phyloP scores from a whole-genome alignment of 2,113 vertebrate genomes.

The Paramisgurnus dabryanus region DNA sequence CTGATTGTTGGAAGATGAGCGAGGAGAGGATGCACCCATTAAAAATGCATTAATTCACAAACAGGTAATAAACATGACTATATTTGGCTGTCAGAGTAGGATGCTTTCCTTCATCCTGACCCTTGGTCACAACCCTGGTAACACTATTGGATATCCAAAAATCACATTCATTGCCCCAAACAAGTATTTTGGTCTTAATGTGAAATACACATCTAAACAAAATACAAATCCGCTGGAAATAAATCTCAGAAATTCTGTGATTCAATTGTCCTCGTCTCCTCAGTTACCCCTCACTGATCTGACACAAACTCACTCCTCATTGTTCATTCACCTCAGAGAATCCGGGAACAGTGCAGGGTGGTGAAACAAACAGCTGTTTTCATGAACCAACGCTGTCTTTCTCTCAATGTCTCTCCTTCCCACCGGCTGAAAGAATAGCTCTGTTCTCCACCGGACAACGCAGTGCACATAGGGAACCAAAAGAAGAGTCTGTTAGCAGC shows the following conservation, averaged over 20 bases:
- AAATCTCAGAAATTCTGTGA: not conserved
- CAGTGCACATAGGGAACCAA: slow-evolving; percentile 55
- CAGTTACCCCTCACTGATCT: not conserved
- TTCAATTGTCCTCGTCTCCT: not conserved
- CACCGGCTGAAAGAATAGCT: slow-evolving; percentile 58
- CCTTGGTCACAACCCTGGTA: no score
- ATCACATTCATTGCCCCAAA: no score
- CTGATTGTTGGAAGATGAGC: no score
- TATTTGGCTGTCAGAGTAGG: no score
- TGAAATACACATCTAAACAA: no score
- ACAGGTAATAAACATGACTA: no score
- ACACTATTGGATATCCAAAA: no score
- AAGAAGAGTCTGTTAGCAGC: slow-evolving; percentile 69
- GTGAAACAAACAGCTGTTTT: slow-evolving; percentile 39
- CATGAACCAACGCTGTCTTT: slow-evolving; percentile 7
- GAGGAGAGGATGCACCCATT: no score
- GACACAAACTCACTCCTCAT: slow-evolving; percentile 13
- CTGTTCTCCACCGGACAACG: slow-evolving; percentile 58
- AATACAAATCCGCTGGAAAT: not conserved
- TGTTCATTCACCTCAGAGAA: slow-evolving; percentile 19
- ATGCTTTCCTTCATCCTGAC: no score
- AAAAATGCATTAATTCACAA: no score
- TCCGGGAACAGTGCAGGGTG: not conserved
- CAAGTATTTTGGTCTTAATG: no score
- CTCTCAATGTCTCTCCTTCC: not conserved